Base-by-base conservation (phyloP, 2,888 invertebrate genomes). In the Laspeyria flexula region DNA sequence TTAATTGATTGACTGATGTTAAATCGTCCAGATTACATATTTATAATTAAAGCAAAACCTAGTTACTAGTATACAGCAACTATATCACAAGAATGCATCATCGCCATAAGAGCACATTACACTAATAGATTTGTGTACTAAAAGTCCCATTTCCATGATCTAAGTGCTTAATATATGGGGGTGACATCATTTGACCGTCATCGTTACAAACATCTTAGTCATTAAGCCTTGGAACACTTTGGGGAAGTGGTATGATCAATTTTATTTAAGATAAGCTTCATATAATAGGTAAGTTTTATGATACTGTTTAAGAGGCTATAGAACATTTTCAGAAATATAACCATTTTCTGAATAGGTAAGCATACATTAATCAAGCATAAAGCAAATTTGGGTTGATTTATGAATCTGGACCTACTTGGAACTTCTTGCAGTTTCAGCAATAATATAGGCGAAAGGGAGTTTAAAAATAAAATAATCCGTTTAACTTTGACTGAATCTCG, bases 131-230 rank as follows among this genome's bases (percentile, higher is more conserved):
- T 30, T 16, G 16, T 29, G 12, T 37, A 31, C 16, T 25, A 27
- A 48, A 38, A 25, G 21, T 29, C 33, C 11, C 6, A 10, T 21
- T 42, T 39, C 15, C 38, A 55, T 42, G 44, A 50, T 45, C 43
- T 55, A 29, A 39, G 11, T 39, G 35, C 11, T 47, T 30, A 50
- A 47, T 50, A 48, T 50, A 55, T 46, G 46, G 31, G 34, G 41
- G 43, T 55, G 55, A 51, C 51, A 44, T 56, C 55, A 56, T 37
- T 40, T 38, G 18, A 33, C 23, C 42, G 60, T 63, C 55, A 58
- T 52, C 55, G 43, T 39, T 29, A 54, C 46, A 62, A 57, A 45
- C 45, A 54, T 45, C 47, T 58, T 56, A 69, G 50, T 66, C 63
- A 66, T 42, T 33, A 29, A 48, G 49, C 21, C 44, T 45, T 45